These are phyloP conservation scores for Rhynchomys soricoides DNA, from an alignment of 2,113 vertebrate genomes.

Conservation along the genomic window DNA sequence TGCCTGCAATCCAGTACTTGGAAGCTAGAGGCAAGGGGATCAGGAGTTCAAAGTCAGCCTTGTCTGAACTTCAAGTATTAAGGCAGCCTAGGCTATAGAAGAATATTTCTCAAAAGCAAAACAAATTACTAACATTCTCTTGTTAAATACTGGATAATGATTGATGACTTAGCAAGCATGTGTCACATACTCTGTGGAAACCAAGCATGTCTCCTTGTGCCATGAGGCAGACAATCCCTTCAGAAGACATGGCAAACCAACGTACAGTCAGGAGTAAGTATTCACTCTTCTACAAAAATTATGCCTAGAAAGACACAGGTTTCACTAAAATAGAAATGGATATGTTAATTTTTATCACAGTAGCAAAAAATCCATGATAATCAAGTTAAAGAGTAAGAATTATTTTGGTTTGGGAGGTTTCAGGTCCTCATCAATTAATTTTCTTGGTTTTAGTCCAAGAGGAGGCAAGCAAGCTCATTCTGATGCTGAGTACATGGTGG, in stretches of 20 bases:
- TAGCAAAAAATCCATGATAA: neutral
- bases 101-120: neutral
- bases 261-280: neutral
- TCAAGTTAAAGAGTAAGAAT: neutral
- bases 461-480: too few relatives aligned
- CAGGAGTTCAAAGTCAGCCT: neutral
- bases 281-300: neutral
- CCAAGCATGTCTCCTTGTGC: neutral
- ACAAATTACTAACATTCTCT: neutral
- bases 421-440: too few relatives aligned
- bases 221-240: neutral
- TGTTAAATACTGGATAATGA: neutral
- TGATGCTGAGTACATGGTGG: fast-evolving
- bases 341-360: neutral
- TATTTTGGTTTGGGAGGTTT: neutral
- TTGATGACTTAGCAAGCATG: neutral
- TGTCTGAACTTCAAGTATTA: neutral
- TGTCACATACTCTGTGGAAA: neutral
- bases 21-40: neutral
- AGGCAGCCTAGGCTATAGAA: neutral
- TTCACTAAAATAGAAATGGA: neutral
- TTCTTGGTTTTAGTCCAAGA: too few relatives aligned
- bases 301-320: neutral
- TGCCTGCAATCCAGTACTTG: neutral
- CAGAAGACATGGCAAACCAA: neutral